Base-by-base conservation (phyloP, 1,140 invertebrate species). In the Cyrtorhinus lividipennis region DNA sequence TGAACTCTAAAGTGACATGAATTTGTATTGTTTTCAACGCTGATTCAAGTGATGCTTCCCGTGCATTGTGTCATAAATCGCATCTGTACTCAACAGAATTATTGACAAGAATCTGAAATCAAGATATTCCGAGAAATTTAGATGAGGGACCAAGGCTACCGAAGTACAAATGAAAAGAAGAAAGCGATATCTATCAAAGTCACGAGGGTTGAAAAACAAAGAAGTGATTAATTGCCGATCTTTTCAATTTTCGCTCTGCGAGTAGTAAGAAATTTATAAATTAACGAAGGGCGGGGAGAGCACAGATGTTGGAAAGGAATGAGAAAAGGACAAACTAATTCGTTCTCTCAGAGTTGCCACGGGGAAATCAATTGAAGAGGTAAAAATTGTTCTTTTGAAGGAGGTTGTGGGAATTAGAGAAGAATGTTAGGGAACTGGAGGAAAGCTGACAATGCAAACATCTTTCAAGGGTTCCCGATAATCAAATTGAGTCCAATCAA, bases 401-500 rank as follows among this genome's bases (percentile, higher is more conserved):
- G 20, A 20, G 18, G 18, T 5, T 5, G 5, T n/a, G 20, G 48
- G 48, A 22, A 53, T 5, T 20, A 20, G 48, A 15, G 18, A 53
- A 53, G 10, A 53, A 22, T 12, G n/a, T n/a, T 10, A 44, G 20
- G 10, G 48, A 20, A 53, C 10, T 10, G 8, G 24, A 18, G 24
- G 59, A 10, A 10, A 38, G 20, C 56, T 38, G 23, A 62, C 61
- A 62, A 62, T 53, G 61, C 45, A 46, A 62, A 62, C 61, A 62
- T 62, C 46, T 48, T 46, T 1, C 22, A 10, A 18, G 13, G 30
- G 12, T 53, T 18, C 12, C 15, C 61, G 45, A 53, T 65, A 65
- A 65, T 65, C 64, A 62, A 65, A 65, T 65, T 65, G 64, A 58
- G 48, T 53, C 58, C 64, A 65, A 65, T 65, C 64, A 65, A 59